These are phyloP conservation scores for Andrena bicolor DNA, from an alignment of 2,888 invertebrate species.

Conservation along the genomic window DNA sequence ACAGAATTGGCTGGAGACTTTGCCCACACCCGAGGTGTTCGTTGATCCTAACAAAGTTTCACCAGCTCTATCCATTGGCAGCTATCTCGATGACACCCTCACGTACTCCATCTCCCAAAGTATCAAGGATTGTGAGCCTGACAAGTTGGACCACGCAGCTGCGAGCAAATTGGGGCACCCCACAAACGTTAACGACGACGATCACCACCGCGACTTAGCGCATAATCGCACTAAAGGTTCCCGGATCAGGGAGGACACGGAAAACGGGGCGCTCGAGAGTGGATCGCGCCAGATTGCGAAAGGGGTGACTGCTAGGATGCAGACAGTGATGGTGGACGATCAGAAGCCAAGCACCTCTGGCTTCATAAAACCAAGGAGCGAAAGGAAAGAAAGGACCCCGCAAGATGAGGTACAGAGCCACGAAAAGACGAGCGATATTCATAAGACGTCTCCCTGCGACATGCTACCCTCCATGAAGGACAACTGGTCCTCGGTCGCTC, in stretches of 20 bases:
- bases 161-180: background rate
- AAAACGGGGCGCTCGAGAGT: background rate
- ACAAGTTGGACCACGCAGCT: background rate
- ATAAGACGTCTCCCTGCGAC: conserved; percentile 24
- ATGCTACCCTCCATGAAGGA: conserved; percentile 47
- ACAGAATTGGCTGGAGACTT: conserved; percentile 42
- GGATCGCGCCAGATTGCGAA: background rate
- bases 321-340: background rate
- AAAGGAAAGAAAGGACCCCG: background rate
- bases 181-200: background rate
- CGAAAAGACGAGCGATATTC: background rate
- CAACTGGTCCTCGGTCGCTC: conserved; percentile 72
- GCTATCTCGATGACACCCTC: conserved; percentile 6
- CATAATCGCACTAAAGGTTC: background rate
- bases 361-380: background rate
- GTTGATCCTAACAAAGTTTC: background rate
- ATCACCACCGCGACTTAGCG: background rate
- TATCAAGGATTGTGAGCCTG: background rate
- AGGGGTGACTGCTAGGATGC: background rate
- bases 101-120: background rate
- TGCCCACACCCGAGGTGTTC: background rate
- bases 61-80: rapidly evolving
- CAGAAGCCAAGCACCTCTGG: background rate
- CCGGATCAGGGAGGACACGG: background rate
- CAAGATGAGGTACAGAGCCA: background rate